Conservation (phyloP, 1,140 invertebrate genomes). For the Pemphigus obesinymphae region DNA sequence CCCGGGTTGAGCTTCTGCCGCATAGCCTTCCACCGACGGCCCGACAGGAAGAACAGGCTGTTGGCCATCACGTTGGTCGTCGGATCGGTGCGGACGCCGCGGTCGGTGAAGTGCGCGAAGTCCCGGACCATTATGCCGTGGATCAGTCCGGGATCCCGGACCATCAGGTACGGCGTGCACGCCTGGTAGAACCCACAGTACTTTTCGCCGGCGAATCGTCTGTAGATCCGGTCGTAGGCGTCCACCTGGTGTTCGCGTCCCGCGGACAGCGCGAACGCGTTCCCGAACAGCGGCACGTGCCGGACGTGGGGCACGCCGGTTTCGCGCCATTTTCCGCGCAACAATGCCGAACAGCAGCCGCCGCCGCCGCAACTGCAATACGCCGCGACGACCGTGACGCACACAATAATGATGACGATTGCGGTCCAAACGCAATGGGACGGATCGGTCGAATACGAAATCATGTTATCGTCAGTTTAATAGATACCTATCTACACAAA, state of each 20-base stretch:
- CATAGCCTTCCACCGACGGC: constrained; percentile 55
- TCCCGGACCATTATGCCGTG: constrained; percentile 55
- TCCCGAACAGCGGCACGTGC: constrained; percentile 50
- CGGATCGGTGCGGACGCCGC: constrained; percentile 52
- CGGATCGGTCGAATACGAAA: no score
- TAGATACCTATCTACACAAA: no score
- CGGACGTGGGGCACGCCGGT: constrained; percentile 49
- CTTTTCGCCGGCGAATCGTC: constrained; percentile 44
- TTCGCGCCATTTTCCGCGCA: constrained; percentile 52
- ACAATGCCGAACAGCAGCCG: no score
- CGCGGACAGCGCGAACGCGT: not conserved
- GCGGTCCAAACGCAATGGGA: no score
- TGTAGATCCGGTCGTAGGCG: constrained; percentile 31
- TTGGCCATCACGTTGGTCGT: constrained; percentile 54
- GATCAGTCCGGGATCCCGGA: constrained; percentile 55
- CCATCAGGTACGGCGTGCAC: constrained; percentile 52
- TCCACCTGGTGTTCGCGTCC: not conserved
- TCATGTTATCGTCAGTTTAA: no score
- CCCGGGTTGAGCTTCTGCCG: constrained; percentile 55
- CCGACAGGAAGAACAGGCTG: constrained; percentile 54
- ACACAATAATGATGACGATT: no score
- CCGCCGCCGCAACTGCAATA: no score
- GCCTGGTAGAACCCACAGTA: constrained; percentile 53
- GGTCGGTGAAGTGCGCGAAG: constrained; percentile 53
- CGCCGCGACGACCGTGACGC: no score